These are phyloP conservation scores for Lasioglossum oenotherae DNA, from an alignment of 2,888 invertebrate genomes.

Conservation along the genomic window DNA sequence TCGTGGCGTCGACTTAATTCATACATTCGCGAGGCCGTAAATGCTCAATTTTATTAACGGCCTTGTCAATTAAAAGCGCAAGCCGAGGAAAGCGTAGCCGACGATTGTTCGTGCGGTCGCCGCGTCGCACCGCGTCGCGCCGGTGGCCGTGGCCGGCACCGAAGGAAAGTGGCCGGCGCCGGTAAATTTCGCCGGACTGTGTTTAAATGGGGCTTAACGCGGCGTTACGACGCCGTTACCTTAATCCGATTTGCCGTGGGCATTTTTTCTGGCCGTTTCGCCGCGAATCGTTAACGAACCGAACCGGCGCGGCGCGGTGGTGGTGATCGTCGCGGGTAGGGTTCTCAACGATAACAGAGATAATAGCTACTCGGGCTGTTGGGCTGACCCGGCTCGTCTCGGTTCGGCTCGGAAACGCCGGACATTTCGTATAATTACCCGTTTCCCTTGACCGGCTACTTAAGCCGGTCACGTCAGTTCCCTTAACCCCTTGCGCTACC, in stretches of 20 bases:
- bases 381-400: background rate
- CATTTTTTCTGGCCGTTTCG: conserved; percentile 23
- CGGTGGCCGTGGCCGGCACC: conserved; percentile 13
- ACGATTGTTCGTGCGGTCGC: conserved; percentile 19
- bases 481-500: conserved; percentile 70
- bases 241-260: conserved; percentile 67
- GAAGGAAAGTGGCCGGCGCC: conserved; percentile 22
- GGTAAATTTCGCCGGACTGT: conserved; percentile 25
- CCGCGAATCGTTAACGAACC: conserved; percentile 62
- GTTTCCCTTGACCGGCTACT: conserved; percentile 74
- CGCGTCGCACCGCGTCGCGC: background rate
- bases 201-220: conserved; percentile 48
- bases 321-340: conserved; percentile 20
- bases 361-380: background rate
- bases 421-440: conserved; percentile 72
- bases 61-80: conserved; percentile 27
- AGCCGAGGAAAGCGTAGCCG: background rate
- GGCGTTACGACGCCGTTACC: conserved; percentile 60
- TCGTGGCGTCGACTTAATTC: conserved; percentile 4
- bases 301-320: background rate
- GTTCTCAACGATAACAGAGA: background rate
- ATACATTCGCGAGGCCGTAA: background rate
- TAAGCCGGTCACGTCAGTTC: conserved; percentile 71
- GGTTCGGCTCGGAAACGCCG: conserved; percentile 55
- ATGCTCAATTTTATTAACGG: background rate